These are phyloP conservation scores for Choristoneura rosaceana DNA, from an alignment of 2,888 invertebrate genomes.

Conservation along the genomic window DNA sequence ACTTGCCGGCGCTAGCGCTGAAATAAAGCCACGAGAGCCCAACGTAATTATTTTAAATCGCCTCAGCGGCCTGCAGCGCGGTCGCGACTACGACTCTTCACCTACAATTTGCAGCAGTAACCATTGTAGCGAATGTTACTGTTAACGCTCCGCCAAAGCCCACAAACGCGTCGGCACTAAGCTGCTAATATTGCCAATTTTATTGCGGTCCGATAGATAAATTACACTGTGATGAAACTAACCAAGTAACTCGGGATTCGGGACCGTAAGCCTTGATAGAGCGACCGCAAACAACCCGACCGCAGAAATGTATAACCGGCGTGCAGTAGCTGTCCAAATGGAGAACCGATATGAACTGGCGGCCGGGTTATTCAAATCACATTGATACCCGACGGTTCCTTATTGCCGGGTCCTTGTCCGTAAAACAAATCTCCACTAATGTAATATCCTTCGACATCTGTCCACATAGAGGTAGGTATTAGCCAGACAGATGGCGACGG, in stretches of 20 bases:
- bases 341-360: slow-evolving; percentile 29
- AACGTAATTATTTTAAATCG: slow-evolving; percentile 61
- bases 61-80: slow-evolving; percentile 46
- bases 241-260: slow-evolving; percentile 24
- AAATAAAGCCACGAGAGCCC: slow-evolving; percentile 42
- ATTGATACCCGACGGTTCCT: slow-evolving; percentile 33
- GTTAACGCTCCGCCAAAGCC: slow-evolving; percentile 8
- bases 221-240: slow-evolving; percentile 38
- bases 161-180: slow-evolving; percentile 3
- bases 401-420: slow-evolving; percentile 16
- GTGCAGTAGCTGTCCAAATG: slow-evolving; percentile 26
- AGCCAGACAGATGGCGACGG: slow-evolving; percentile 9
- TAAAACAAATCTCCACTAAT: slow-evolving; percentile 18
- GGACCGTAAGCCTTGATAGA: slow-evolving; percentile 30
- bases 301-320: slow-evolving; percentile 19
- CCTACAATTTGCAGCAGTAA: slow-evolving; percentile 20
- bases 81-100: background rate
- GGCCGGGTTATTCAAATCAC: slow-evolving; percentile 29
- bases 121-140: slow-evolving; percentile 23
- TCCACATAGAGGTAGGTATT: slow-evolving; percentile 13
- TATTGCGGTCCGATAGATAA: slow-evolving; percentile 38
- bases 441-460: slow-evolving; percentile 31
- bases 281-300: slow-evolving; percentile 24
- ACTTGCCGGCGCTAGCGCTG: slow-evolving; percentile 31
- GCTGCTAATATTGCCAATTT: slow-evolving; percentile 13